phyloP scores from a whole-genome alignment of 2,797 vertebrate species.

The Arctocebus calabarensis region DNA sequence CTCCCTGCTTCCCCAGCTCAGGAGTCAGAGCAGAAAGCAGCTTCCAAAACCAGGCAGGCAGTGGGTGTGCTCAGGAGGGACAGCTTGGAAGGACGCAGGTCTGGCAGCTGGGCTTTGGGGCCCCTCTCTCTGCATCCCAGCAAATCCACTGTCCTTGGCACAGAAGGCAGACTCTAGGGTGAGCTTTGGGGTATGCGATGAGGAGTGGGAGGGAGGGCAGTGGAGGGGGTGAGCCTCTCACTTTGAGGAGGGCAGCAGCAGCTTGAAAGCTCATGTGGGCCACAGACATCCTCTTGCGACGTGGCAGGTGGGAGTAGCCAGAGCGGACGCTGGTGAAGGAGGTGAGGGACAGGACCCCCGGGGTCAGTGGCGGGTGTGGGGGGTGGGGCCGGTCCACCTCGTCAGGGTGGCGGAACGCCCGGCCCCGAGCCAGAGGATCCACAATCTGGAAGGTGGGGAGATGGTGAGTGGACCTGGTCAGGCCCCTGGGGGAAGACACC shows the following conservation, averaged over 20 bases:
- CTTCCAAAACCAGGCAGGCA: neutral
- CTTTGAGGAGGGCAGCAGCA: constrained; percentile 93
- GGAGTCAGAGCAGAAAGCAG: neutral
- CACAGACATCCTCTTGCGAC: constrained; percentile 95
- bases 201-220: no score
- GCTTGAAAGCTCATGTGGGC: constrained; percentile 98
- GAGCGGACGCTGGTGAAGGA: constrained; percentile 96
- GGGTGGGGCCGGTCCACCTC: constrained; percentile 91
- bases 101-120: neutral
- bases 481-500: fast-evolving
- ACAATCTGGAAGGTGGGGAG: constrained; percentile 90
- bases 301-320: constrained; percentile 89
- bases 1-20: neutral
- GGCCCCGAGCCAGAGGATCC: constrained; percentile 95
- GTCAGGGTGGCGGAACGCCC: constrained; percentile 94
- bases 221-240: constrained; percentile 69
- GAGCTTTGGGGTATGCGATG: neutral
- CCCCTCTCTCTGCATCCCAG: neutral
- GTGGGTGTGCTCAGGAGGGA: neutral
- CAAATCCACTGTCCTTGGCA: neutral
- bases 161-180: neutral
- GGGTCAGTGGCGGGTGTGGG: constrained; percentile 90
- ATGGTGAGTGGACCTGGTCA: neutral
- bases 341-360: constrained; percentile 92
- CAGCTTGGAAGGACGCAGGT: neutral